Base-by-base conservation (phyloP, 2,797 vertebrate genomes). In the Leptoclinus maculatus region DNA sequence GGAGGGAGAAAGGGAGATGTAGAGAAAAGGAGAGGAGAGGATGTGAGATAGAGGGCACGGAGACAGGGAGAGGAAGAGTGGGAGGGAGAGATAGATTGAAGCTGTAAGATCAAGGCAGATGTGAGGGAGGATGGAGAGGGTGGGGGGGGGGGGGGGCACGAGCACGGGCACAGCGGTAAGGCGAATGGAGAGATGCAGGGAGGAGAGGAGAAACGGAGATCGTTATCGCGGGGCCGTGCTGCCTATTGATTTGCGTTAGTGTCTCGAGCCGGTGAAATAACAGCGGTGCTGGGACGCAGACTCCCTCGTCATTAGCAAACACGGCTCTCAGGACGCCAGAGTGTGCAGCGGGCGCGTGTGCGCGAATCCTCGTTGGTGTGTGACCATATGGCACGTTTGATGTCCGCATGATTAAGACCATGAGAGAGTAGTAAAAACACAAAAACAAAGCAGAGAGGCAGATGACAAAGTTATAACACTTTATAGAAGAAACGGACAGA, bases 241-340 rank as follows among this genome's bases (percentile, higher is more conserved):
- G 90, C 85, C 89, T 89, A 93, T 93, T 85, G 93, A 94, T 93
- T 90, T 87, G 90, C 75, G 72, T 89, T 84, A 87, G 88, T 59
- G 86, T 90, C 89, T 89, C 76, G 72, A 87, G 91, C 84, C 53
- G 72, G 86, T 82, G 88, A 82, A 93, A 91, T 88, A 89, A 91
- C 91, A 87, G 85, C 51, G 76, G 69, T 66, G 82, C 83, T 41
- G 87, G 80, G 89, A 88, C 81, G 88, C 89, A 85, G 87, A 82
- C 85, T 85, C 83, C 84, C 82, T 66, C 53, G 82, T 89, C 89
- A 88, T 92, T 90, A 92, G 87, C 68, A 71, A 81, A 78, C 58
- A 49, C 75, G 7, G 60, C 80, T 88, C 86, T 74, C 27, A 34
- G 74, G 78, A 80, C 27, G 47, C 56, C 65, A 2, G 79, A 45